phyloP scores from a whole-genome alignment of 2,113 vertebrate species.

The Cyphomyrus plagiostoma region DNA sequence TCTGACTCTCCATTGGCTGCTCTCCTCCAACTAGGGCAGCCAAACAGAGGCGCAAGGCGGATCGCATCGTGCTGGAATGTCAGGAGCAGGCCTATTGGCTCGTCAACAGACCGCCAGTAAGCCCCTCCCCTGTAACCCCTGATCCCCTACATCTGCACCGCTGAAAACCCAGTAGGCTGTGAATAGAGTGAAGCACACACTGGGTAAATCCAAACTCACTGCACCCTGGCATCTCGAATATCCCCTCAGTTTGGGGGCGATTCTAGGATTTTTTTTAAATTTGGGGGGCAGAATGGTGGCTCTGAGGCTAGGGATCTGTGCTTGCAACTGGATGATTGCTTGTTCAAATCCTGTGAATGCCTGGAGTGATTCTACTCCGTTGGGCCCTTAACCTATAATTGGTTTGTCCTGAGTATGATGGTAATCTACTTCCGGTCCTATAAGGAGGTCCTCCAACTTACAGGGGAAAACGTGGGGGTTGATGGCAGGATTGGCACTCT shows the following conservation, averaged over 20 bases:
- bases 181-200: background rate
- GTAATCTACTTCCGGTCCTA: no score
- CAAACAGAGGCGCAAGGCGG: constrained; percentile 81
- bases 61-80: constrained; percentile 86
- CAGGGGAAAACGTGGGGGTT: no score
- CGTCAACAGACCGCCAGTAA: constrained; percentile 83
- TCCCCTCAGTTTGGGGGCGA: background rate
- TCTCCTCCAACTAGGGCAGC: constrained; percentile 66
- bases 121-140: constrained; percentile 10
- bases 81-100: constrained; percentile 93
- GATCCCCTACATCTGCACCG: background rate
- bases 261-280: background rate
- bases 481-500: no score
- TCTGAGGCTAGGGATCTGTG: no score
- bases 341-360: no score
- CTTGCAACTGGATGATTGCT: no score
- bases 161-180: background rate
- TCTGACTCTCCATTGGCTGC: background rate
- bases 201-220: background rate
- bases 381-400: no score
- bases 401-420: no score
- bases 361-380: no score
- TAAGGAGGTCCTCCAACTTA: no score
- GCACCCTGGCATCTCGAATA: background rate
- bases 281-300: background rate